These are phyloP conservation scores for Lycocerus yunnanus DNA, from an alignment of 2,888 invertebrate genomes.

Conservation along the genomic window DNA sequence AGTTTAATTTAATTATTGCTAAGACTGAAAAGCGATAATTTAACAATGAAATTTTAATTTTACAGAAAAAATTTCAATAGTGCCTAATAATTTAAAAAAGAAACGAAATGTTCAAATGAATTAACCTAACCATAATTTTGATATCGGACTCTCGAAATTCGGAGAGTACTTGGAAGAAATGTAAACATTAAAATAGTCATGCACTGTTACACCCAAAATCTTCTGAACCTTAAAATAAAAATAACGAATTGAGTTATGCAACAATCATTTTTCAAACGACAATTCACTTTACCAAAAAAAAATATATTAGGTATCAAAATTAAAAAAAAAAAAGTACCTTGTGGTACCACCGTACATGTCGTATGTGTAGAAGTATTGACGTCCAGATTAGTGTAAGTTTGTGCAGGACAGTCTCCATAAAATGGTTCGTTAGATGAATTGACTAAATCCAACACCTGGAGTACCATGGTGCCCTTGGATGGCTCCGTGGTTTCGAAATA, in stretches of 20 bases:
- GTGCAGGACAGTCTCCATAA: conserved; percentile 65
- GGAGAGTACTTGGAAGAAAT: background rate
- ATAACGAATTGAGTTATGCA: background rate
- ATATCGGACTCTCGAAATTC: background rate
- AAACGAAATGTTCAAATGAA: background rate
- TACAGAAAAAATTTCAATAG: no score
- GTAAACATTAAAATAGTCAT: background rate
- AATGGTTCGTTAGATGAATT: conserved; percentile 70
- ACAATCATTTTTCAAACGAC: background rate
- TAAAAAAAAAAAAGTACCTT: conserved; percentile 42
- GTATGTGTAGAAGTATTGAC: conserved; percentile 53
- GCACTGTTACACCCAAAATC: background rate
- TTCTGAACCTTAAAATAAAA: conserved; percentile 2
- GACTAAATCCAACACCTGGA: conserved; percentile 71
- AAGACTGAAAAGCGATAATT: no score
- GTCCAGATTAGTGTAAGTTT: conserved; percentile 55
- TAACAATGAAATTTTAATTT: no score
- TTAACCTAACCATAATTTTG: background rate
- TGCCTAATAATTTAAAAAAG: no score
- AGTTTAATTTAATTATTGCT: conserved; percentile 11
- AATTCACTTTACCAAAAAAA: background rate
- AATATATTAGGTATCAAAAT: background rate
- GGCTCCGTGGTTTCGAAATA: conserved; percentile 52
- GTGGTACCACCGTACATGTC: conserved; percentile 54
- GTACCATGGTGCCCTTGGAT: conserved; percentile 70